Percentiles rank a stretch among this genome's conserved stretches.
These are phyloP conservation scores for Dastarcus helophoroides DNA, from an alignment of 2,888 invertebrate species.

Conservation along the genomic window DNA sequence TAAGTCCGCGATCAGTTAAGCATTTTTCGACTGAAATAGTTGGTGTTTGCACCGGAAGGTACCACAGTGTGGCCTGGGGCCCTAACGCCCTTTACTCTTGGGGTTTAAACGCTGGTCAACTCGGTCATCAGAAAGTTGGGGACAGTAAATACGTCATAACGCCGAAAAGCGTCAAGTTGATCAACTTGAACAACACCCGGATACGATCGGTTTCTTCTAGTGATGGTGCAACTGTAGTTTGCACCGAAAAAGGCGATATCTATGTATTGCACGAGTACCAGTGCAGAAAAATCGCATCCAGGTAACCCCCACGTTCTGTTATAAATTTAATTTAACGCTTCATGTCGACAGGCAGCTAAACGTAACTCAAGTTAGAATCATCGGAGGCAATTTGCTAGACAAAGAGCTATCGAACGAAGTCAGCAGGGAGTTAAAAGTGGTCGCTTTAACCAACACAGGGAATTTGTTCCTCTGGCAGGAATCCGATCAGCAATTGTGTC, in stretches of 20 bases:
- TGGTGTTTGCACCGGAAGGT: conserved; percentile 55
- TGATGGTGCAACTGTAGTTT: conserved; percentile 57
- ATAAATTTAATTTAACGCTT: background rate
- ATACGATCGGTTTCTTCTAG: conserved; percentile 44
- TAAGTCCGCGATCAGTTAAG: conserved; percentile 36
- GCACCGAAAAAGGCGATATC: conserved; percentile 55
- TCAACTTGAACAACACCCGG: conserved; percentile 21
- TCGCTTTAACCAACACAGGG: conserved; percentile 49
- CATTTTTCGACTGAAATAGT: conserved; percentile 27
- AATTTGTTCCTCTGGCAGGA: conserved; percentile 59
- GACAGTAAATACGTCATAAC: conserved; percentile 31
- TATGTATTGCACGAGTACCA: conserved; percentile 59
- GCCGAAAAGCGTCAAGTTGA: conserved; percentile 43
- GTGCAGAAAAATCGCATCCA: conserved; percentile 57
- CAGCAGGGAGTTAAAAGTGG: conserved; percentile 45
- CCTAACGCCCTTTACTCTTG: conserved; percentile 56
- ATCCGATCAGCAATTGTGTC: conserved; percentile 42
- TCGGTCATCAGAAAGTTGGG: conserved; percentile 50
- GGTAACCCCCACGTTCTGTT: conserved; percentile 28
- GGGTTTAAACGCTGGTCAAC: conserved; percentile 74
- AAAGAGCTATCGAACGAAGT: conserved; percentile 36
- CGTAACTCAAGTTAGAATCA: conserved; percentile 36
- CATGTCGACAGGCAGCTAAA: conserved; percentile 28
- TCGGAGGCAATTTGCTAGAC: conserved; percentile 43
- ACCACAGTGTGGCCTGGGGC: conserved; percentile 61